phyloP scores from a whole-genome alignment of 2,113 vertebrate species.

The Callocephalon fimbriatum region DNA sequence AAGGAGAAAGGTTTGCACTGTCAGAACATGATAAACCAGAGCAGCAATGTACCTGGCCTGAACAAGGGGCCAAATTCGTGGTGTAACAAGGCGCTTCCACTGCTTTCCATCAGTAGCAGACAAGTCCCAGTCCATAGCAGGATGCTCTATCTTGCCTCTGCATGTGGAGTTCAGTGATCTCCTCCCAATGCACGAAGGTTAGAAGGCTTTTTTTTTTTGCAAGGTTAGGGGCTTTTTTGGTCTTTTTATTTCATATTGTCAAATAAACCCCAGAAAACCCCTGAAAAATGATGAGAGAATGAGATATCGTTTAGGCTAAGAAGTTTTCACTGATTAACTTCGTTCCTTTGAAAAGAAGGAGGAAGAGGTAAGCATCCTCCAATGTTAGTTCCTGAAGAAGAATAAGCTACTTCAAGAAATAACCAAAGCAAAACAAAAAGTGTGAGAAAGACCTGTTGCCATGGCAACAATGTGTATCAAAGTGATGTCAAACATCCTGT shows the following conservation, averaged over 20 bases:
- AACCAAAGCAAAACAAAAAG: conserved; percentile 10
- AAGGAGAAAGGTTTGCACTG: neutral
- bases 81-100: neutral
- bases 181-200: neutral
- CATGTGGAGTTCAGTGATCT: neutral
- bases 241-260: neutral
- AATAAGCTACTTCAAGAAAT: neutral
- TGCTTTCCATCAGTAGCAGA: neutral
- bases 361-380: neutral
- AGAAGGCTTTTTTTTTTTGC: neutral
- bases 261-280: neutral
- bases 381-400: neutral
- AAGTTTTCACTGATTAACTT: neutral
- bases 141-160: fast-evolving
- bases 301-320: neutral
- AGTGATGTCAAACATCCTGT: conserved; percentile 16
- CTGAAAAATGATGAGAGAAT: neutral
- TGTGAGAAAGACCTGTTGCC: neutral
- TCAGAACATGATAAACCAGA: neutral
- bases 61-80: neutral
- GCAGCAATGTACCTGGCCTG: fast-evolving
- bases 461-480: conserved; percentile 8
- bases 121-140: neutral
- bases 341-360: neutral
- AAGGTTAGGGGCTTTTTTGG: fast-evolving